phyloP scores from a whole-genome alignment of 2,113 vertebrate genomes.

The Lepisosteus oculatus region DNA sequence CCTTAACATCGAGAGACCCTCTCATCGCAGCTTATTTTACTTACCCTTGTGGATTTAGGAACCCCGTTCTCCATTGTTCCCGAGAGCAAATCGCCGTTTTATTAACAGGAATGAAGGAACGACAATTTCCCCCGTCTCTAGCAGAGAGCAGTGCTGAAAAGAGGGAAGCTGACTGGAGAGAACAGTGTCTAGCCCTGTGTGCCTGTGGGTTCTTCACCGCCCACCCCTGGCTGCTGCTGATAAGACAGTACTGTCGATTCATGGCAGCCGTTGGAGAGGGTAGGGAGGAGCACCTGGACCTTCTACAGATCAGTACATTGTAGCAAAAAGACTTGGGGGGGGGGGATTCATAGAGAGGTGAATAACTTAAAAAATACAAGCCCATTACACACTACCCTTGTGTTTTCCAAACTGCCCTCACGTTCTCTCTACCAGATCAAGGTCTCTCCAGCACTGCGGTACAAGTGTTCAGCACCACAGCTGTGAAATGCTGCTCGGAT shows the following conservation, averaged over 20 bases:
- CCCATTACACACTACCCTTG: conserved; percentile 17
- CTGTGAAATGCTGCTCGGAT: too few relatives aligned
- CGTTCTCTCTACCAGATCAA: conserved; percentile 24
- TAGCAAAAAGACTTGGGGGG: too few relatives aligned
- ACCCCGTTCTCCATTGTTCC: conserved; percentile 51
- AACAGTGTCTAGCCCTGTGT: conserved; percentile 10
- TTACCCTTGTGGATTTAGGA: conserved; percentile 59
- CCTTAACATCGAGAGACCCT: too few relatives aligned
- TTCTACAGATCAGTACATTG: not conserved
- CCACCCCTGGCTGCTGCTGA: conserved; percentile 48
- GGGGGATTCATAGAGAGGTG: not conserved
- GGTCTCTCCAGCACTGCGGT: not conserved
- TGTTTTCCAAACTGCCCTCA: conserved; percentile 2
- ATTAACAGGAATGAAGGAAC: conserved; percentile 23
- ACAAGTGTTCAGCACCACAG: too few relatives aligned
- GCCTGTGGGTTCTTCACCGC: conserved; percentile 40
- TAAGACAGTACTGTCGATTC: conserved; percentile 43
- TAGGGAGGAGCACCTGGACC: conserved; percentile 43
- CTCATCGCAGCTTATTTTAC: conserved; percentile 1
- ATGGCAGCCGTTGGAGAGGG: conserved; percentile 47
- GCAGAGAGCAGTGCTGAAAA: conserved; percentile 25
- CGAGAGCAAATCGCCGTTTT: conserved; percentile 3
- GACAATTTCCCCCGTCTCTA: conserved; percentile 38
- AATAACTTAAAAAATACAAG: not conserved
- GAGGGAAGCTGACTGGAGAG: conserved; percentile 43